Evolutionary conservation across 2,113 vertebrate genomes (phyloP).

Genomic region (Mesitornis unicolor): DNA sequence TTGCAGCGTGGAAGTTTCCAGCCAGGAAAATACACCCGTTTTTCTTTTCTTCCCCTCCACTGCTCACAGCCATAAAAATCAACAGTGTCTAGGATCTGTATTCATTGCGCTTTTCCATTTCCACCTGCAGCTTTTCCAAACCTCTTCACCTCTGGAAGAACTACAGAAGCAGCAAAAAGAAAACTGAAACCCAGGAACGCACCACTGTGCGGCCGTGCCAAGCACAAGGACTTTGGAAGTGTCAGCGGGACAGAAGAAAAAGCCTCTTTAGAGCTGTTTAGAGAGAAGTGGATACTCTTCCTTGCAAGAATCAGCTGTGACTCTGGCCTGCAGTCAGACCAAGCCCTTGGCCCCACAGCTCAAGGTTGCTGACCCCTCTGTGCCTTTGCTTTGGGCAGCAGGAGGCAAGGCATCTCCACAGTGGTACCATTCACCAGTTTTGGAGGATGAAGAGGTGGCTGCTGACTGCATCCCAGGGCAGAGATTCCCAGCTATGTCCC

Average conservation of each 20-base stretch:
- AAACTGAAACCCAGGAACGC: conserved; percentile 64
- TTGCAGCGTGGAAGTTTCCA: conserved; percentile 2
- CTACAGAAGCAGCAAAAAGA: conserved; percentile 62
- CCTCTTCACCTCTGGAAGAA: conserved; percentile 58
- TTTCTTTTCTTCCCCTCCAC: background rate
- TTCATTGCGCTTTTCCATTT: conserved; percentile 48
- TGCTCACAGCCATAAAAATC: conserved; percentile 10
- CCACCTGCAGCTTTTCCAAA: conserved; percentile 44
- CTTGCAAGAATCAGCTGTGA: background rate
- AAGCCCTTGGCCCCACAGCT: background rate
- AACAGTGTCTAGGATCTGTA: conserved; percentile 6
- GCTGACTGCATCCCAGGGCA: background rate
- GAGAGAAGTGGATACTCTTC: conserved; percentile 31
- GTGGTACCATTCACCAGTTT: background rate
- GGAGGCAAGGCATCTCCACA: background rate
- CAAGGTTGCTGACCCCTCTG: accelerated
- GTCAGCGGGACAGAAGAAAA: conserved; percentile 39
- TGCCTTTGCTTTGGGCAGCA: background rate
- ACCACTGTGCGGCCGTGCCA: background rate
- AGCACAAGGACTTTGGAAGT: background rate
- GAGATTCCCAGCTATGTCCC: background rate
- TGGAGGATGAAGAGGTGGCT: background rate
- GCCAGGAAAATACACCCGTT: background rate
- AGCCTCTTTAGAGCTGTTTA: conserved; percentile 26
- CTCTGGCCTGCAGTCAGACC: background rate